Base-by-base conservation (phyloP, 2,888 invertebrate species). In the Oxycera nigricornis region DNA sequence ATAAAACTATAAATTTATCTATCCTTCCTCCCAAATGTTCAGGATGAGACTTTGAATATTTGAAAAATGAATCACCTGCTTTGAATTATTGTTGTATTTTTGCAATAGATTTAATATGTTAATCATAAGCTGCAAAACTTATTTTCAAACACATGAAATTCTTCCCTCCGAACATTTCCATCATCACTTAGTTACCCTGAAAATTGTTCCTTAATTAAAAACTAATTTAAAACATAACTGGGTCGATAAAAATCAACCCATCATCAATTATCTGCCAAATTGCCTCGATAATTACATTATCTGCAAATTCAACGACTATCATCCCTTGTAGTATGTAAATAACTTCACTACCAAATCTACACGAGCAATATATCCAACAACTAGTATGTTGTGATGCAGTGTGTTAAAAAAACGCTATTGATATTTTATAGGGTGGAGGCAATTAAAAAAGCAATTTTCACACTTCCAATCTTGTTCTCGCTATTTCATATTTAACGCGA, bases 361-460 rank as follows among this genome's bases (percentile, higher is more conserved):
- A 22, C 4, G 22, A 24, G 24, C 24, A 55, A 22, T 24, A 46
- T 14, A n/a, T 46, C 46, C 14, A 46, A n/a, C 46, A 14, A 46
- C 55, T 22, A 22, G 17, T 24, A 24, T 0, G 55, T 24, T 6
- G 0, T 1, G 11, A 55, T n/a, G 24, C 24, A 3, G 55, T 22
- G 14, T 17, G 61, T 20, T 65, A 55, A 55, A 70, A 70, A 70
- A 52, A 1, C 20, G 46, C 68, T 26, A 68, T 70, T 68, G 50
- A 68, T 50, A 68, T 50, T 68, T 70, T 70, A 70, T 70, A 31
- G 70, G 70, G 31, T 70, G 52, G 70, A 70, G 70, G 70, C 70
- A 70, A 70, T 70, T 70, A 70, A 70, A 70, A 70, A 70, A 70
- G 70, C 52, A 70, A 70, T 70, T 70, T 70, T 70, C 70, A 52